Percentiles rank a stretch among this genome's conserved stretches.
Conservation (phyloP, 2,113 vertebrate species). For the Phaetusa simplex region DNA sequence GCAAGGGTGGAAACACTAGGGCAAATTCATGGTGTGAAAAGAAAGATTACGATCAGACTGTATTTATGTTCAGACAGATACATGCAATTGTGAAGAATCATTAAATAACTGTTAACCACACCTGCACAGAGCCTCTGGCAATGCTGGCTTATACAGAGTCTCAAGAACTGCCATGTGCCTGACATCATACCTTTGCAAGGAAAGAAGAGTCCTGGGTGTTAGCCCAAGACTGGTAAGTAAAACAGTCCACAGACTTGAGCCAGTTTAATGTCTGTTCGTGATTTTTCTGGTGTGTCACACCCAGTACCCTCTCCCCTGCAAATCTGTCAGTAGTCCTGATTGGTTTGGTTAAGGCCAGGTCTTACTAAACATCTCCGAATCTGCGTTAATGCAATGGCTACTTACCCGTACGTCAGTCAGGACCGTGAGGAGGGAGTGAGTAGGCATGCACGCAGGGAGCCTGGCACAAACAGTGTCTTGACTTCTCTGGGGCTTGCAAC, state of each 20-base stretch:
- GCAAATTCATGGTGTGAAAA: constrained; percentile 58
- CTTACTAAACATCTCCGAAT: neutral
- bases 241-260: constrained; percentile 7
- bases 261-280: constrained; percentile 31
- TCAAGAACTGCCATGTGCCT: constrained; percentile 38
- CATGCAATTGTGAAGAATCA: constrained; percentile 71
- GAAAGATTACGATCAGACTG: constrained; percentile 20
- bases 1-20: constrained; percentile 25
- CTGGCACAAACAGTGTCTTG: neutral
- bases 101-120: constrained; percentile 71
- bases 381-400: neutral
- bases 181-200: constrained; percentile 25
- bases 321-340: constrained; percentile 13
- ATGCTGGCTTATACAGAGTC: constrained; percentile 22
- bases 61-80: constrained; percentile 62
- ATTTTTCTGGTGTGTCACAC: constrained; percentile 39
- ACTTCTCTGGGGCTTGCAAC: neutral
- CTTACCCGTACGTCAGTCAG: neutral
- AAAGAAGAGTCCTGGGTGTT: constrained; percentile 27
- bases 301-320: neutral
- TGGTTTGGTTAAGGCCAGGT: constrained; percentile 17
- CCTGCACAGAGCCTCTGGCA: constrained; percentile 50
- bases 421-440: neutral
- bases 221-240: constrained; percentile 39
- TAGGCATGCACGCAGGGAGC: fast-evolving